phyloP scores from a whole-genome alignment of 2,797 vertebrate genomes.

The Neosilurus hyrtlii region DNA sequence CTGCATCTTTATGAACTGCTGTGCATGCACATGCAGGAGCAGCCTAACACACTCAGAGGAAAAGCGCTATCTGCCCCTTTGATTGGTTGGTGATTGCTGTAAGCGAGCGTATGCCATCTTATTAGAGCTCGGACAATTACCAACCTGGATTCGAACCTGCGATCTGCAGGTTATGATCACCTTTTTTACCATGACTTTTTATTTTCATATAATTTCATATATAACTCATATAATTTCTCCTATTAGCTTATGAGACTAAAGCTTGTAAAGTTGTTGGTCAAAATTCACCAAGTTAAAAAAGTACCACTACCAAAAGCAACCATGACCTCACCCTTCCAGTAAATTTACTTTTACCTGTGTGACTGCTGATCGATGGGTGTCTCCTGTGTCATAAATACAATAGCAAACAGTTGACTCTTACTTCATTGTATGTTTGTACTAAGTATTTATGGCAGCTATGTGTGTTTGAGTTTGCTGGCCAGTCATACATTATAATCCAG shows the following conservation, averaged over 20 bases:
- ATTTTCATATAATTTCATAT: too few relatives aligned
- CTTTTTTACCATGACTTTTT: too few relatives aligned
- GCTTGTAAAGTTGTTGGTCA: neutral
- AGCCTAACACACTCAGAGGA: too few relatives aligned
- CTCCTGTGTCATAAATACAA: neutral
- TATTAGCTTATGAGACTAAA: neutral
- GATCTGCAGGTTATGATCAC: neutral
- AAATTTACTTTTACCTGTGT: neutral
- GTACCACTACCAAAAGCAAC: neutral
- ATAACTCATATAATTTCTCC: neutral
- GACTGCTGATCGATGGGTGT: neutral
- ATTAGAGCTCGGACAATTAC: too few relatives aligned
- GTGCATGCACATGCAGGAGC: too few relatives aligned
- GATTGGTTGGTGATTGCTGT: too few relatives aligned
- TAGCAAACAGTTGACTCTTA: neutral
- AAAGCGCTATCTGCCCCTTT: too few relatives aligned
- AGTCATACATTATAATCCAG: too few relatives aligned
- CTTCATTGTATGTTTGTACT: neutral
- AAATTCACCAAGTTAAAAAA: neutral
- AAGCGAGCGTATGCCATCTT: too few relatives aligned
- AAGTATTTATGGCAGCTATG: slow-evolving; percentile 1
- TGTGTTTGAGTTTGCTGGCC: neutral
- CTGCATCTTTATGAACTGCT: too few relatives aligned
- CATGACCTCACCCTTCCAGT: neutral
- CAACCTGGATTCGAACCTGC: too few relatives aligned